Evolutionary conservation across 2,888 invertebrate species (phyloP).

Genomic region (Drosophila borborema): DNA sequence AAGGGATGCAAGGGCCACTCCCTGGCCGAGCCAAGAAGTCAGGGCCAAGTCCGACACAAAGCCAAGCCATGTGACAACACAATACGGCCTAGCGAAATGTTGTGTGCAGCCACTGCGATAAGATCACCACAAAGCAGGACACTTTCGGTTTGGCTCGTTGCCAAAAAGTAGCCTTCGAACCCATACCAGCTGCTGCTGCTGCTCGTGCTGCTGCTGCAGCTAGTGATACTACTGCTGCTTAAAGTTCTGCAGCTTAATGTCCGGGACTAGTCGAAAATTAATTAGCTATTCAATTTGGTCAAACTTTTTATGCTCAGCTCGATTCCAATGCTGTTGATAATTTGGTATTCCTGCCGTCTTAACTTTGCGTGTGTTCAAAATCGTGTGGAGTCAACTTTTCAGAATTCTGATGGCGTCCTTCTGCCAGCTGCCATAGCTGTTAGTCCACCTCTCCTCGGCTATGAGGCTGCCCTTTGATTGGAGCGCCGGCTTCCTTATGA

Average conservation of each 20-base stretch:
- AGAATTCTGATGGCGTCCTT: constrained; percentile 35
- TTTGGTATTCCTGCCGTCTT: constrained; percentile 30
- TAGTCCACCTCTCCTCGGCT: constrained; percentile 8
- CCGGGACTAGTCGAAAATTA: constrained; percentile 55
- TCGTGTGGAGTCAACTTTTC: constrained; percentile 62
- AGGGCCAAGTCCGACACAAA: constrained; percentile 48
- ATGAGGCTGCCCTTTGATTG: constrained; percentile 18
- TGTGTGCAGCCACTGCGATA: constrained; percentile 67
- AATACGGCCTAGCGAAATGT: constrained; percentile 52
- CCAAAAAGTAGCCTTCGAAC: constrained; percentile 41
- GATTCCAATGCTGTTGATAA: constrained; percentile 44
- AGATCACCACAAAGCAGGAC: constrained; percentile 74
- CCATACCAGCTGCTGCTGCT: neutral
- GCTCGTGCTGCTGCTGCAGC: neutral
- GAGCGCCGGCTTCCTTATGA: constrained; percentile 38
- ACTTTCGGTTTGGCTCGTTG: constrained; percentile 61
- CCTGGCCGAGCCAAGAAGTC: constrained; percentile 57
- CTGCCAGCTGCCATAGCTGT: constrained; percentile 1
- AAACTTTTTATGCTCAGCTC: constrained; percentile 45
- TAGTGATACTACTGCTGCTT: constrained; percentile 24
- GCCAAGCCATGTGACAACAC: constrained; percentile 56
- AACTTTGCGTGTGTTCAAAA: constrained; percentile 61
- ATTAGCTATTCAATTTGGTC: constrained; percentile 75
- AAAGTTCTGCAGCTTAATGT: constrained; percentile 47
- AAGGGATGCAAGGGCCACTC: constrained; percentile 37